phyloP scores from a whole-genome alignment of 2,797 vertebrate species.

The Aulostomus chinensis region DNA sequence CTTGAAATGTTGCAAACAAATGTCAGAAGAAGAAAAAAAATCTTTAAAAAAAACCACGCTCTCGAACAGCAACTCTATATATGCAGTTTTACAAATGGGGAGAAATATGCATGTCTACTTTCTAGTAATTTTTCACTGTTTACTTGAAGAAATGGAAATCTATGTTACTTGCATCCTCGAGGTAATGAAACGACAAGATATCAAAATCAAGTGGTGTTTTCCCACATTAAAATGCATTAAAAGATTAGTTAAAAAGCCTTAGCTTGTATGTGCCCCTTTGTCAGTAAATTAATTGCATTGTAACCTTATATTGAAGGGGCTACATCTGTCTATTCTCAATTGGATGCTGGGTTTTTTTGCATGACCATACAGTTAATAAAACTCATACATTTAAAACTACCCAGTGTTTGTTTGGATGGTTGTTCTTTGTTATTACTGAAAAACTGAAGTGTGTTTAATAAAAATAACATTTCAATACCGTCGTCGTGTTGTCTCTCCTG shows the following conservation, averaged over 20 bases:
- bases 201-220: slow-evolving; percentile 65
- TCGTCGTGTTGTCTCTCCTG: slow-evolving; percentile 20
- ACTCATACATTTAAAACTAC: slow-evolving; percentile 87
- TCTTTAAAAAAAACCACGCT: slow-evolving; percentile 51
- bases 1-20: slow-evolving; percentile 39
- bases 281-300: slow-evolving; percentile 87
- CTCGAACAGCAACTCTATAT: slow-evolving; percentile 72
- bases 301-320: slow-evolving; percentile 88
- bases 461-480: slow-evolving; percentile 87
- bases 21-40: slow-evolving; percentile 9
- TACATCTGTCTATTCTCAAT: slow-evolving; percentile 91
- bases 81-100: slow-evolving; percentile 85
- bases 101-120: slow-evolving; percentile 92
- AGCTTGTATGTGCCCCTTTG: slow-evolving; percentile 86
- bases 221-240: slow-evolving; percentile 75
- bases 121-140: slow-evolving; percentile 89
- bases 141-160: slow-evolving; percentile 83
- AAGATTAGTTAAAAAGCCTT: slow-evolving; percentile 82
- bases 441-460: slow-evolving; percentile 88
- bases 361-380: slow-evolving; percentile 97
- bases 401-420: slow-evolving; percentile 90
- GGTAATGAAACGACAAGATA: slow-evolving; percentile 76
- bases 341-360: slow-evolving; percentile 96
- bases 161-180: slow-evolving; percentile 87
- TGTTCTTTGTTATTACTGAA: slow-evolving; percentile 91